Base-by-base conservation (phyloP, 2,113 vertebrate genomes). In the Cygnus buccinator region DNA sequence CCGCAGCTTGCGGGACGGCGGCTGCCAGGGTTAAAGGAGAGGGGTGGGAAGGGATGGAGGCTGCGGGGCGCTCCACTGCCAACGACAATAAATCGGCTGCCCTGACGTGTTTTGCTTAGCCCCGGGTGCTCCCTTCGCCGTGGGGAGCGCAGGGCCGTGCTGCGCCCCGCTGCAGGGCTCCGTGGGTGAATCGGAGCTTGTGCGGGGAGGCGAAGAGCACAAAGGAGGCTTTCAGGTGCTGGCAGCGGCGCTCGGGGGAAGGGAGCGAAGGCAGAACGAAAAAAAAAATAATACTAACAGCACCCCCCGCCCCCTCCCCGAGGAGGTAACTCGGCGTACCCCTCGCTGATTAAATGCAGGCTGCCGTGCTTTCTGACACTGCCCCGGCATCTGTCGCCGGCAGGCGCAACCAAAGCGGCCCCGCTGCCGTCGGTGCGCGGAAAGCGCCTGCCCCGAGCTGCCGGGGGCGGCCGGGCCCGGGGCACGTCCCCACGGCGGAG, bases 121-220 rank as follows among this genome's bases (percentile, higher is more conserved):
- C 91, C 94, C 89, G 76, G 87, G 83, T 66, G 90, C 85, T 91
- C 92, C 54, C 90, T 91, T 43, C 57, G 96, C 83, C 78, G 76
- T 31, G 75, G 77, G 67, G 92, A 79, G 87, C 5, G 63, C 65
- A 77, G n/a, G 63, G 50, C 52, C 41, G 14, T 59, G 57, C 80
- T 66, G 91, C 33, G 71, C 89, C 75, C 71, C 22, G 57, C 79
- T 96, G 94, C 43, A 88, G 97, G 94, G 93, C 96, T 96, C 66
- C 93, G 97, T 97, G 94, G 97, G 97, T 98, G 97, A 98, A 98
- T 97, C 97, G 82, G 73, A 97, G 94, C 94, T 97, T 97, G 97
- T 96, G 84, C 95, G 91, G 37, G 31, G 65, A 92, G 78, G 83
- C 81, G 29, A 78, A 80, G 6, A 63, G 13, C 76, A 98, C 97